A percentile compares a stretch with the other conserved stretches of the same genome.
These are phyloP conservation scores for Caenorhabditis sinica DNA, from an alignment of 2,888 invertebrate species.

Conservation along the genomic window DNA sequence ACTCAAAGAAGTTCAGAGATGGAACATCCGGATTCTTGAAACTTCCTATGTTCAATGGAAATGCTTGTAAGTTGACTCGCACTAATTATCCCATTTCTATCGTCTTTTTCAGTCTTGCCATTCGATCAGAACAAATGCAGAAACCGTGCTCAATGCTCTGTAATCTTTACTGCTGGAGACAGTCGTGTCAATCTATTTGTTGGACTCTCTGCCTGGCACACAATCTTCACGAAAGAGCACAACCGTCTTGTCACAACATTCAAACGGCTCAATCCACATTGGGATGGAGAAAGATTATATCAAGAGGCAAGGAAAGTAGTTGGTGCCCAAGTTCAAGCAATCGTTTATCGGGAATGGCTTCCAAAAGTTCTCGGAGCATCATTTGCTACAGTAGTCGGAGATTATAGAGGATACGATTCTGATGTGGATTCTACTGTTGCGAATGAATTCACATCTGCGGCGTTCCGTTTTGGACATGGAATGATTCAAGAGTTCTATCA, in stretches of 20 bases:
- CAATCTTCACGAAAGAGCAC: slow-evolving; percentile 92
- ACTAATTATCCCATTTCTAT: no score
- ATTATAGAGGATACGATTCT: slow-evolving; percentile 91
- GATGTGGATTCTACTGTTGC: slow-evolving; percentile 91
- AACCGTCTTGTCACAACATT: slow-evolving; percentile 92
- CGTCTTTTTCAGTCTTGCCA: slow-evolving; percentile 74
- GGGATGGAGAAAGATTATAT: slow-evolving; percentile 93
- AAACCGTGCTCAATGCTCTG: slow-evolving; percentile 77
- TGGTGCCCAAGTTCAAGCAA: slow-evolving; percentile 88
- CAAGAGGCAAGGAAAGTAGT: slow-evolving; percentile 91
- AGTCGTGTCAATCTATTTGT: slow-evolving; percentile 83
- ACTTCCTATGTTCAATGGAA: slow-evolving; percentile 80
- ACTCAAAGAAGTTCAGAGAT: slow-evolving; percentile 82
- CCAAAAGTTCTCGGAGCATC: slow-evolving; percentile 90
- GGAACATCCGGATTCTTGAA: slow-evolving; percentile 80
- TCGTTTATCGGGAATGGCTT: slow-evolving; percentile 89
- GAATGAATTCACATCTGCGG: slow-evolving; percentile 97
- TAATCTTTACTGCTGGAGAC: slow-evolving; percentile 83
- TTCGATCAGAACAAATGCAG: slow-evolving; percentile 81
- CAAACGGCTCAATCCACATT: slow-evolving; percentile 91
- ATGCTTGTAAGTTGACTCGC: slow-evolving; percentile 53
- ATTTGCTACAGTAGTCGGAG: slow-evolving; percentile 89
- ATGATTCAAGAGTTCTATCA: slow-evolving; percentile 92
- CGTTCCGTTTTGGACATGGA: slow-evolving; percentile 95
- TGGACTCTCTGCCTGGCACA: slow-evolving; percentile 86